A percentile compares a stretch with the other conserved stretches of the same genome.
These are phyloP conservation scores for Oreochromis spilurus DNA, from an alignment of 2,113 vertebrate genomes.

Conservation along the genomic window DNA sequence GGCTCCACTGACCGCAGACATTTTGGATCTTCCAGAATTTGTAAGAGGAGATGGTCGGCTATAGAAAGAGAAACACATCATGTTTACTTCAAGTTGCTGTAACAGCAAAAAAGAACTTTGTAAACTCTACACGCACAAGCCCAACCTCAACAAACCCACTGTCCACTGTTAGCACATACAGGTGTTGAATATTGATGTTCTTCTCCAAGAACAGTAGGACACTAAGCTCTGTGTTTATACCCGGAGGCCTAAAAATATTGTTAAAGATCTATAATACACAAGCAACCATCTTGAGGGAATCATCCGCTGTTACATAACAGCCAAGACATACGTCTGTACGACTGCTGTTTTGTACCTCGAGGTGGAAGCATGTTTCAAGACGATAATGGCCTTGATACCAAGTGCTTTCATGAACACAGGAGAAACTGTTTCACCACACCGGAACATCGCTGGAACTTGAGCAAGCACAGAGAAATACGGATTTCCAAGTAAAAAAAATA, in stretches of 20 bases:
- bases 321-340: background rate
- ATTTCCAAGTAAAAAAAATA: background rate
- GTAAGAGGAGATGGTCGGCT: background rate
- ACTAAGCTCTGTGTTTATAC: background rate
- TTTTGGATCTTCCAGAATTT: background rate
- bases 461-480: background rate
- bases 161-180: background rate
- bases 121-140: background rate
- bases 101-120: background rate
- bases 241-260: background rate
- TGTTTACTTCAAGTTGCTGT: background rate
- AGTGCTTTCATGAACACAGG: background rate
- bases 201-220: background rate
- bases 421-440: background rate
- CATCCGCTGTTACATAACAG: background rate
- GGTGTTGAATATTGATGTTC: background rate
- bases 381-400: background rate
- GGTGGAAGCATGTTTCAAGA: background rate
- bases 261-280: background rate
- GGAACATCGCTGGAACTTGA: background rate
- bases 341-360: background rate
- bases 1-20: background rate
- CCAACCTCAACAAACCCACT: background rate
- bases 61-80: background rate
- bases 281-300: background rate